Evolutionary conservation across 2,888 invertebrate genomes (phyloP).

Genomic region (Argyresthia albistria): DNA sequence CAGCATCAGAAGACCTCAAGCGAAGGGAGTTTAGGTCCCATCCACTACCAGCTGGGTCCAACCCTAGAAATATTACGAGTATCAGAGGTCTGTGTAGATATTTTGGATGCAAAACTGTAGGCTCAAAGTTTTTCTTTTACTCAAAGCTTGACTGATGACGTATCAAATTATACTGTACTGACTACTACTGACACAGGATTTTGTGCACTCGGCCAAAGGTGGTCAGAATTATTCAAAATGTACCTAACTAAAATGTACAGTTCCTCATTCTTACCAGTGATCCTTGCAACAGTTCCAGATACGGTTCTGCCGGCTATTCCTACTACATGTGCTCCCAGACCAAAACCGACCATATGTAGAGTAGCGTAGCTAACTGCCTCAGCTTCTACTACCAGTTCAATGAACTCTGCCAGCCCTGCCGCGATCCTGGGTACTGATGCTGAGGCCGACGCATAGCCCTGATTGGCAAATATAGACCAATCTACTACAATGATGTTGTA

Average conservation of each 20-base stretch:
- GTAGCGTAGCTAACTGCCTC: not conserved
- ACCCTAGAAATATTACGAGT: not conserved
- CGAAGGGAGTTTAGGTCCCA: not conserved
- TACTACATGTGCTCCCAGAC: slow-evolving; percentile 12
- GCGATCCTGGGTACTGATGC: slow-evolving; percentile 5
- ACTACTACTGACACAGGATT: no score
- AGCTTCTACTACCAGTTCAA: slow-evolving; percentile 3
- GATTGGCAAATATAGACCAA: slow-evolving; percentile 8
- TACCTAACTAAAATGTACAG: no score
- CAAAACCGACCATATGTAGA: slow-evolving; percentile 12
- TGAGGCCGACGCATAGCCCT: slow-evolving; percentile 6
- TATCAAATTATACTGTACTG: no score
- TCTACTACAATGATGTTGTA: slow-evolving; percentile 9
- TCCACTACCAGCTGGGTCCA: not conserved
- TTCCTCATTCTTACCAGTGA: slow-evolving; percentile 9
- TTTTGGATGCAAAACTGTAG: no score
- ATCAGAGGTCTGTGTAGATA: no score
- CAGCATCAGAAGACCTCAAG: slow-evolving; percentile 9
- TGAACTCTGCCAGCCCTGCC: slow-evolving; percentile 7
- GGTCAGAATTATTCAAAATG: no score
- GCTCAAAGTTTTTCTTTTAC: no score
- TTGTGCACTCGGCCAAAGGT: no score
- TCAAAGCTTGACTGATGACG: no score
- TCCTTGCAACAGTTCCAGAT: slow-evolving; percentile 7
- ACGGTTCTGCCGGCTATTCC: slow-evolving; percentile 10